These are phyloP conservation scores for Drosophila ironensis DNA, from an alignment of 1,140 invertebrate genomes.

Conservation along the genomic window DNA sequence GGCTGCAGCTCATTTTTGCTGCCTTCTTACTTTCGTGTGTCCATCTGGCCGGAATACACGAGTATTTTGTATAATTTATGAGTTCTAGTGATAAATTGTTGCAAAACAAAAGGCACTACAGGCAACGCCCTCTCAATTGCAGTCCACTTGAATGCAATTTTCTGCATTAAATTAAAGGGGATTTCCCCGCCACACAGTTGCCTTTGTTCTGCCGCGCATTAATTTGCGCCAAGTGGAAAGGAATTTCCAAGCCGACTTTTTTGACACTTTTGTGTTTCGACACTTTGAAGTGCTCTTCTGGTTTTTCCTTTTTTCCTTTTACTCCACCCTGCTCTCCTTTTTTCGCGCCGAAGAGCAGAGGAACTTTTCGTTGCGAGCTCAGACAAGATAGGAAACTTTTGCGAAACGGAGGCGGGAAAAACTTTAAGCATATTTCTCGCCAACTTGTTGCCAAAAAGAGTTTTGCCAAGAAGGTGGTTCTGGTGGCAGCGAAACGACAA, in stretches of 20 bases:
- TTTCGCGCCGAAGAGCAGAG: background rate
- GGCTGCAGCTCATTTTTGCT: constrained; percentile 15
- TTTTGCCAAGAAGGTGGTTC: constrained; percentile 18
- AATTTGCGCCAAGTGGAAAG: constrained; percentile 54
- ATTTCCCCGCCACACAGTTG: background rate
- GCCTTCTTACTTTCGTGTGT: constrained; percentile 35
- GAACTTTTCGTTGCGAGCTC: constrained; percentile 28
- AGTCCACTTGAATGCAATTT: constrained; percentile 52
- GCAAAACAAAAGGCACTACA: too few relatives aligned
- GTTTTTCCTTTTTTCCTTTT: background rate
- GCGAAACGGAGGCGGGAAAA: constrained; percentile 18
- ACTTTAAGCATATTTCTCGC: constrained; percentile 60
- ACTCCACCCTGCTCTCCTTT: too few relatives aligned
- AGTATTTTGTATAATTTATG: constrained; percentile 69
- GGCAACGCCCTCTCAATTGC: constrained; percentile 39
- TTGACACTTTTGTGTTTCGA: constrained; percentile 78
- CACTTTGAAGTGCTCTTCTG: constrained; percentile 66
- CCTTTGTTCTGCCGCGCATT: constrained; percentile 36
- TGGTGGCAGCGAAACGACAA: constrained; percentile 20
- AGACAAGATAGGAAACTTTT: constrained; percentile 63
- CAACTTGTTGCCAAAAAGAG: constrained; percentile 71
- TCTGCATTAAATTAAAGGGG: constrained; percentile 61
- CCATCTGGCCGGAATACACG: constrained; percentile 28
- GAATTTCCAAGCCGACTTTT: constrained; percentile 43
- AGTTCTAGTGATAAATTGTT: constrained; percentile 61